Percentiles rank a stretch among this genome's conserved stretches.
phyloP scores from a whole-genome alignment of 2,797 vertebrate genomes.

The Propithecus deckenii region DNA sequence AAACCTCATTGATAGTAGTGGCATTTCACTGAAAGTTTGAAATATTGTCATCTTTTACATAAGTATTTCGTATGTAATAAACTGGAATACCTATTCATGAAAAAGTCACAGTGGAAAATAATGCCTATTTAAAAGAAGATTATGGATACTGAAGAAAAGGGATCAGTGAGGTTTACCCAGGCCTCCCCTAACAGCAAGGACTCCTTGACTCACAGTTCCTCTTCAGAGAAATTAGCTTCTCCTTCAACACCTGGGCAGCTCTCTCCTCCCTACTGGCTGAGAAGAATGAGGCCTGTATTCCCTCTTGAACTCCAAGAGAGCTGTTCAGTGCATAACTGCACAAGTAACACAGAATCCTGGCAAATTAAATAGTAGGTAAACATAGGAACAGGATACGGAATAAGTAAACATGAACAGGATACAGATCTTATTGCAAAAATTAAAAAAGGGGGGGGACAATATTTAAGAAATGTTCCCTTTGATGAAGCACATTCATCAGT shows the following conservation, averaged over 20 bases:
- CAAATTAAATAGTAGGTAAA: constrained; percentile 49
- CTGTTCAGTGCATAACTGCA: not conserved
- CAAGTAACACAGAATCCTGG: not conserved
- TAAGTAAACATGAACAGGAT: constrained; percentile 48
- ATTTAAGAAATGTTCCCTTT: constrained; percentile 28
- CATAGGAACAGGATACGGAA: constrained; percentile 41
- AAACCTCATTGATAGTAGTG: not conserved
- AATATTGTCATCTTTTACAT: not conserved
- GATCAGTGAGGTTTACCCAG: not conserved
- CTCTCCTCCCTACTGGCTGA: not conserved
- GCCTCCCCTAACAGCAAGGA: not conserved
- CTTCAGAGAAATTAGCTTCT: not conserved
- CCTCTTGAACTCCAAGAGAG: not conserved
- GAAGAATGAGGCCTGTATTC: constrained; percentile 9
- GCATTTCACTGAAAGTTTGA: not conserved
- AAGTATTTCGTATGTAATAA: not conserved
- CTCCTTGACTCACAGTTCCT: not conserved
- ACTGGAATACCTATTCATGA: not conserved
- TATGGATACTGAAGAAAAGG: not conserved
- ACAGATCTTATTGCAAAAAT: not conserved
- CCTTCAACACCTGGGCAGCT: not conserved
- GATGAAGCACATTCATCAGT: not conserved
- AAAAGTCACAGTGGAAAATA: not conserved
- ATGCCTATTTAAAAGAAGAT: not conserved
- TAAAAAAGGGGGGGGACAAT: not conserved